Percentiles rank a stretch among this genome's conserved stretches.
phyloP scores from a whole-genome alignment of 2,113 vertebrate species.

The Meriones unguiculatus region DNA sequence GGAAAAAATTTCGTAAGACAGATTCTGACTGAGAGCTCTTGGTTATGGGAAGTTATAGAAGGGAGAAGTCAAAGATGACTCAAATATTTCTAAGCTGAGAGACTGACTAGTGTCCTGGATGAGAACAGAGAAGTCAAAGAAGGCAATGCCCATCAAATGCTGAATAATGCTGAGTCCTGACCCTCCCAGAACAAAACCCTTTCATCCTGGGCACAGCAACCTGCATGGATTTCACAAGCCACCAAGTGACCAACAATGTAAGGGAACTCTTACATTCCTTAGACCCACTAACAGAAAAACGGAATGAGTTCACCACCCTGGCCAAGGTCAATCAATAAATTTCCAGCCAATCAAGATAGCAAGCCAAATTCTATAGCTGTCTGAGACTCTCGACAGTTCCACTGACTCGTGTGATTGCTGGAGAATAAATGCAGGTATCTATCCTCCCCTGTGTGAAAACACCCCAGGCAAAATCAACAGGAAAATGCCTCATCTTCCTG shows the following conservation, averaged over 20 bases:
- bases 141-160: not conserved
- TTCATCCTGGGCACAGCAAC: no score
- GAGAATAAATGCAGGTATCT: not conserved
- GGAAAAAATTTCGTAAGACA: conserved; percentile 38
- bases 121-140: conserved; percentile 30
- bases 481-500: not conserved
- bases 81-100: conserved; percentile 29
- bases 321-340: not conserved
- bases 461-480: not conserved
- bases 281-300: conserved; percentile 12
- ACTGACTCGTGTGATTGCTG: not conserved
- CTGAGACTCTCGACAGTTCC: not conserved
- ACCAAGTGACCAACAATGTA: not conserved
- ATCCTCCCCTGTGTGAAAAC: not conserved
- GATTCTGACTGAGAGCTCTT: not conserved
- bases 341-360: not conserved
- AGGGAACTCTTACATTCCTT: not conserved
- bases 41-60: conserved; percentile 19
- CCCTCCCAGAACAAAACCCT: conserved; percentile 15
- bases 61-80: conserved; percentile 59
- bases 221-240: not conserved
- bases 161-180: not conserved
- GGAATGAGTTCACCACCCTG: not conserved
- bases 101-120: not conserved
- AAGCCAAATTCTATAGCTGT: not conserved